A percentile compares a stretch with the other conserved stretches of the same genome.
These are phyloP conservation scores for Lycophotia porphyrea DNA, from an alignment of 2,888 invertebrate genomes.

Conservation along the genomic window DNA sequence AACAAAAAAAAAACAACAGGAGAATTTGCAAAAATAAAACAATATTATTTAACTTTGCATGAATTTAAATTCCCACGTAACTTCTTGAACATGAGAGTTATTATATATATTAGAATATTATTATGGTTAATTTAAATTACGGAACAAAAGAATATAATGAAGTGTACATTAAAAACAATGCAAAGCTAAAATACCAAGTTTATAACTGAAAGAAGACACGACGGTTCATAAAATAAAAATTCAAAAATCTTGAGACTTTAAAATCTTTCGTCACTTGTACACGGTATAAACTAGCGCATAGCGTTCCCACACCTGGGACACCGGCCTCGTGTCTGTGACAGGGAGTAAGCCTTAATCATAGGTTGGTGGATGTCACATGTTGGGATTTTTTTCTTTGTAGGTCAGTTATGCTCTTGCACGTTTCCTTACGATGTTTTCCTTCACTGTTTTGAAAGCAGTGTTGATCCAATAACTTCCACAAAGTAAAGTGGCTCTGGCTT, in stretches of 20 bases:
- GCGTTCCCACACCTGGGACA: not conserved
- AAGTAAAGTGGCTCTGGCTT: not conserved
- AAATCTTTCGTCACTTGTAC: not conserved
- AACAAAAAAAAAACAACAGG: not conserved
- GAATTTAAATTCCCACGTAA: not conserved
- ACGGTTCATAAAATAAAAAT: too few species aligned
- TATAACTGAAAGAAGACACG: not conserved
- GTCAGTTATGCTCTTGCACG: not conserved
- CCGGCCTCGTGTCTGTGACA: not conserved
- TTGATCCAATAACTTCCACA: not conserved
- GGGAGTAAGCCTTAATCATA: not conserved
- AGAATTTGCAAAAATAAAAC: not conserved
- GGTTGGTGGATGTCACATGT: not conserved
- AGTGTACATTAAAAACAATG: slow-evolving; percentile 10
- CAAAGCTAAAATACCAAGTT: not conserved
- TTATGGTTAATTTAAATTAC: slow-evolving; percentile 1
- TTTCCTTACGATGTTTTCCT: not conserved
- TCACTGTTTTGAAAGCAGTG: not conserved
- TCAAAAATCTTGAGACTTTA: not conserved
- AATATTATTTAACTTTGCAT: not conserved
- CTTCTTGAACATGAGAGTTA: not conserved
- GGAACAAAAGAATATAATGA: slow-evolving; percentile 9
- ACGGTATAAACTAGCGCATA: not conserved
- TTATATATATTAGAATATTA: too few species aligned
- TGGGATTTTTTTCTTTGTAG: not conserved